Percentiles rank a stretch among this genome's conserved stretches.
phyloP scores from a whole-genome alignment of 2,113 vertebrate genomes.

The Scartelaos histophorus region DNA sequence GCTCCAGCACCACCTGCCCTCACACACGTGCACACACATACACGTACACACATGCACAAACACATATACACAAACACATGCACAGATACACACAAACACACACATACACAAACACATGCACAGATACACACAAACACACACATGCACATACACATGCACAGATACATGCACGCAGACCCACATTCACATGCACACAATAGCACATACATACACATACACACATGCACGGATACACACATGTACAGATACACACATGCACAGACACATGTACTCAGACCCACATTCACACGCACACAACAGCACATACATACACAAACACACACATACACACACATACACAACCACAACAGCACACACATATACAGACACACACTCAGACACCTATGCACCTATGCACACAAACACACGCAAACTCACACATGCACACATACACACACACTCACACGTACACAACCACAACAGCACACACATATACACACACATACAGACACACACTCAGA shows the following conservation, averaged over 20 bases:
- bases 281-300: slow-evolving; percentile 40
- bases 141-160: too few species aligned
- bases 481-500: too few species aligned
- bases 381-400: too few species aligned
- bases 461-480: not conserved
- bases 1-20: slow-evolving; percentile 53
- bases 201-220: not conserved
- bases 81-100: not conserved
- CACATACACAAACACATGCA: not conserved
- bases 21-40: not conserved
- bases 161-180: too few species aligned
- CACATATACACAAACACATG: slow-evolving; percentile 38
- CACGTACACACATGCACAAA: too few species aligned
- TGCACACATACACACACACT: not conserved
- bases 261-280: too few species aligned
- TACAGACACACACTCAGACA: too few species aligned
- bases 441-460: too few species aligned
- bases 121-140: too few species aligned
- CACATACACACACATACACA: not conserved
- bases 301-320: not conserved
- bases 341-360: too few species aligned
- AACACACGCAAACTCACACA: slow-evolving; percentile 32
- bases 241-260: too few species aligned
- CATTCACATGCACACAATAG: slow-evolving; percentile 48
- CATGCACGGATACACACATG: not conserved